Evolutionary conservation across 2,888 invertebrate species (phyloP), one percentile per base, ranked within the genome.

Genomic region (Sisyra nigra): DNA sequence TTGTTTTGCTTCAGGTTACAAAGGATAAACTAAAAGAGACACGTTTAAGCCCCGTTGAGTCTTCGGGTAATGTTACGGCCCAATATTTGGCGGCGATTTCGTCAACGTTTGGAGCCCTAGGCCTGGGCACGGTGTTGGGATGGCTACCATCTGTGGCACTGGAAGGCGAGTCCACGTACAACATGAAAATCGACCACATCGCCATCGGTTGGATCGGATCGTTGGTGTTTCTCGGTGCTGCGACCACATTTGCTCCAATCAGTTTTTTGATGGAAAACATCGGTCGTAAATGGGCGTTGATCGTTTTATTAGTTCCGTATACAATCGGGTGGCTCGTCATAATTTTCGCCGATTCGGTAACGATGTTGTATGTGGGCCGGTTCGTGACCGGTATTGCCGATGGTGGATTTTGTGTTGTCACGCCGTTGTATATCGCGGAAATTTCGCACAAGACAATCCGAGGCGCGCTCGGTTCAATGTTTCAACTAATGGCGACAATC

Each of bases 341-440:
- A n/a, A 72, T 75, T 36, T 79, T 75, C 61, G 74, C 81, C 0
- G 57, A 65, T 1, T 71, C 69, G 40, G 63, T 75, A 0, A 55
- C 55, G 0, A 73, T 76, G 71, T 62, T 78, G 3, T 71, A 73
- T 50, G 59, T 66, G 0, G 79, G 78, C 0, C 62, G 79, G 40
- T 71, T 82, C 37, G 62, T 83, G 18, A 73, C 74, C 2, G 86
- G 85, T 18, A 55, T 80, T 19, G 74, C 79, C 10, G 76, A 76
- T 18, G 85, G 86, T 11, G 79, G 84, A 1, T 80, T 80, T 53
- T 84, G 83, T 50, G 76, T 85, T 10, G 76, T 80, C 0, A 81
- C 80, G 0, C 87, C 89, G 0, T 72, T 87, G 47, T 86, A 85
- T 55, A 80, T 78, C 3, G 79, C 76, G 24, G 92, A 92, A 64